These are phyloP conservation scores for Nemopilema nomurai DNA, from an alignment of 30 jellyfish, hydroid and myxozoan genomes.

Conservation along the genomic window DNA sequence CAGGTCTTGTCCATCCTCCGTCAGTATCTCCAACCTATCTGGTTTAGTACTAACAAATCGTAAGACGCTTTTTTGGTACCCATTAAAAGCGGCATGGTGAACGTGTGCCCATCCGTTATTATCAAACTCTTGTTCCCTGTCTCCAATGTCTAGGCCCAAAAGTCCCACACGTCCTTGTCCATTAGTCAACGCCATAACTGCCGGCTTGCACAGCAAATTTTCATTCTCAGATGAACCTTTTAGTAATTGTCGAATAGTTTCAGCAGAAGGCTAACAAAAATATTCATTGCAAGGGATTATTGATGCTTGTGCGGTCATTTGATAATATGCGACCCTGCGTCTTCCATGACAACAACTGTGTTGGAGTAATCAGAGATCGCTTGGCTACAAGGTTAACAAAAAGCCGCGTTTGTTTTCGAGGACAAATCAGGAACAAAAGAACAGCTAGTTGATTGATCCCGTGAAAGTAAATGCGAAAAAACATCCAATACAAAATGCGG, in stretches of 20 bases:
- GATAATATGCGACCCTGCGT: not conserved
- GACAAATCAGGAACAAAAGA: not conserved
- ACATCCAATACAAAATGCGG: not conserved
- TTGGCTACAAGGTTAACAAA: conserved; percentile 30
- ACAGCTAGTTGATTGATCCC: not conserved
- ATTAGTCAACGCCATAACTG: not conserved
- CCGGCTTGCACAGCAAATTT: not conserved
- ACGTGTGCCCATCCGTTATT: conserved; percentile 77
- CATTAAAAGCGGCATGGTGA: conserved; percentile 73
- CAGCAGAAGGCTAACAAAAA: not conserved
- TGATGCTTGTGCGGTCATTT: not conserved
- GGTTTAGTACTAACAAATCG: conserved; percentile 52
- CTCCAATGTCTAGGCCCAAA: conserved; percentile 50
- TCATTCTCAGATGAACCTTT: not conserved
- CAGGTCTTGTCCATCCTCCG: conserved; percentile 56
- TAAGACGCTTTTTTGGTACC: conserved; percentile 58
- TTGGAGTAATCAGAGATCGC: conserved; percentile 22
- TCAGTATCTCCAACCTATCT: conserved; percentile 54
- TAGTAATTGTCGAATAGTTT: not conserved
- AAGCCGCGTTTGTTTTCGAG: not conserved
- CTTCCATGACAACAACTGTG: conserved; percentile 13
- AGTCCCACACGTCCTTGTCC: conserved; percentile 47
- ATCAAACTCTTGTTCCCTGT: conserved; percentile 65
- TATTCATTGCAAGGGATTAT: not conserved
- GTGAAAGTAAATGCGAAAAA: not conserved